Conservation (phyloP, 2,888 invertebrate genomes). For the Campoplex capitator region DNA sequence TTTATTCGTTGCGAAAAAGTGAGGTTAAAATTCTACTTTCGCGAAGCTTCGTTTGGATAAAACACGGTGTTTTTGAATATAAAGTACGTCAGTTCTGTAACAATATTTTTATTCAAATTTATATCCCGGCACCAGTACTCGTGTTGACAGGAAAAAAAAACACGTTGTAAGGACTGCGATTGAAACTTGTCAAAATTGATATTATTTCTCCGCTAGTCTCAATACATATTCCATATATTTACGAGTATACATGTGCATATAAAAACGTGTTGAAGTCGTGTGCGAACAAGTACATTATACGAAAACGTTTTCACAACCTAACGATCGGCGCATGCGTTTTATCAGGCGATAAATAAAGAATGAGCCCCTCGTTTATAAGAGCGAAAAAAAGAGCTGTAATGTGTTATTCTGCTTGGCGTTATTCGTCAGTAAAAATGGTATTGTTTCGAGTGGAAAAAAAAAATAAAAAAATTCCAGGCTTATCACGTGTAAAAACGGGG, state of each 20-base stretch:
- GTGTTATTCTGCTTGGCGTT: neutral
- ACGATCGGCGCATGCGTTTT: slow-evolving; percentile 70
- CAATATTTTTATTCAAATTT: neutral
- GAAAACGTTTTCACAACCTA: slow-evolving; percentile 63
- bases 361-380: neutral
- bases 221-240: slow-evolving; percentile 1
- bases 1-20: neutral
- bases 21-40: neutral
- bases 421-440: neutral
- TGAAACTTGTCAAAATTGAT: neutral
- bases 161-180: neutral
- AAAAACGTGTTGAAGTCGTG: slow-evolving; percentile 20
- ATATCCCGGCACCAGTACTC: neutral
- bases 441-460: neutral
- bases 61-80: neutral
- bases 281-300: slow-evolving; percentile 36
- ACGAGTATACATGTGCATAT: neutral
- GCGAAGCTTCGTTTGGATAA: neutral
- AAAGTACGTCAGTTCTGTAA: neutral
- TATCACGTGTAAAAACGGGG: neutral
- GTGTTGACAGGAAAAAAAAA: neutral
- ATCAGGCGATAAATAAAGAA: slow-evolving; percentile 11
- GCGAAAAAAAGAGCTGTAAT: neutral
- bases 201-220: neutral
- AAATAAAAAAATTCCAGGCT: neutral